Evolutionary conservation across 30 jellyfish, hydroid and myxozoan genomes (phyloP), one percentile per base, ranked within the genome.

Genomic region (Morbakka virulenta): DNA sequence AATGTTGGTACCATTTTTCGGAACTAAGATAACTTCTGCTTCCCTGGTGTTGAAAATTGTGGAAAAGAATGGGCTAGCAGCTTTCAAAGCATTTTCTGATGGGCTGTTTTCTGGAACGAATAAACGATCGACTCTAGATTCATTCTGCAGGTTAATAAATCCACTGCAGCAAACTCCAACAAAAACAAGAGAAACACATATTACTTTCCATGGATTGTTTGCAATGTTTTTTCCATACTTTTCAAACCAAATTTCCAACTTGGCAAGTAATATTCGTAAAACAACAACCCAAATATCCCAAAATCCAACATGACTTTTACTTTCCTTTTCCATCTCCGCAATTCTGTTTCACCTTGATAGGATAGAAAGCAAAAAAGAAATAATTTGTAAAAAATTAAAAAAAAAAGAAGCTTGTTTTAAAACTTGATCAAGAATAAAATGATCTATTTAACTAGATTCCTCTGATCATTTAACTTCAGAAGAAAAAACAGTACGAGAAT

Each of bases 1-100:
- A 2, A 82, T 62, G 28, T 82, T 82, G 32, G 74, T 53, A 24
- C 94, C 86, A 24, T 71, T 82, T 35, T 71, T 82, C 3, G 94
- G 84, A 1, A 71, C 24, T 6, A 82, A 24, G 28, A 82, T 25
- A 51, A 82, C 36, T 12, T 82, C 94, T 49, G 69, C 86, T 2
- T 77, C 62, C 26, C 94, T 50, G 24, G 81, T 69, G 67, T 82
- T 82, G 23, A 82, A 22, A 22, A 81, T 28, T 29, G 69, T 82
- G 23, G 63, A 21, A 41, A 82, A 82, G 31, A 69, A 82, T 1
- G 57, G 76, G n/a, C 65, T 62, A 1, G 86, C 94, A 22, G 26
- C 52, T 32, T 33, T 49, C 21, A 82, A 31, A 2, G 94, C 94
- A 21, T 69, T 28, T 50, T 82, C 86, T 2, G 94, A 30, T 1